Evolutionary conservation across 2,113 vertebrate species (phyloP).

Genomic region (Stigmatopora argus): DNA sequence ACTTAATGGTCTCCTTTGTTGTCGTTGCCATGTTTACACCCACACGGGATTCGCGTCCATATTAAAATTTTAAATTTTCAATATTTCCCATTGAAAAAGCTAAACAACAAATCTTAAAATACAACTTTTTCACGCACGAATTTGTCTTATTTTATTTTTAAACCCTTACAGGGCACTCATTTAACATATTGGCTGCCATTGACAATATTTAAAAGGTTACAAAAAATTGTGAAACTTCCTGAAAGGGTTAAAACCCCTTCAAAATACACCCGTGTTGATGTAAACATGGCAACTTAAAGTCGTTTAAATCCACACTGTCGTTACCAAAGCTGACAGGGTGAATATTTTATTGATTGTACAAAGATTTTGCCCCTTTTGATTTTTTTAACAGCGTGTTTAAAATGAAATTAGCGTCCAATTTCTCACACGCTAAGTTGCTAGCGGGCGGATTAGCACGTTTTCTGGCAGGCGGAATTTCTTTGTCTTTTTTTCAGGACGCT

Average conservation of each 20-base stretch:
- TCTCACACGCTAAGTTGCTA: neutral
- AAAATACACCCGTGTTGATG: neutral
- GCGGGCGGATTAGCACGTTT: neutral
- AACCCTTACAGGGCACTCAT: too few relatives aligned
- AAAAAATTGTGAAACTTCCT: too few relatives aligned
- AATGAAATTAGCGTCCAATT: neutral
- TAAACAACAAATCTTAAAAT: too few relatives aligned
- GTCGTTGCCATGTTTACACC: conserved; percentile 14
- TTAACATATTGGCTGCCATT: too few relatives aligned
- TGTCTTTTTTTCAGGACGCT: neutral
- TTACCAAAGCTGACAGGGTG: conserved; percentile 33
- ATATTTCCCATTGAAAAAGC: too few relatives aligned
- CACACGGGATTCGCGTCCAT: too few relatives aligned
- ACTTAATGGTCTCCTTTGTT: conserved; percentile 48
- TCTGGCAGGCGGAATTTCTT: neutral
- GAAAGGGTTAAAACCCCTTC: too few relatives aligned
- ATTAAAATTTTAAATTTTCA: too few relatives aligned
- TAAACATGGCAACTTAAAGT: neutral
- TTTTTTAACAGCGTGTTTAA: conserved; percentile 15
- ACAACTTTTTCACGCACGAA: too few relatives aligned
- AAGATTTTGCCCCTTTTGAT: conserved; percentile 26
- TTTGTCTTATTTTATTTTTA: too few relatives aligned
- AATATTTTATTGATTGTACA: conserved; percentile 50
- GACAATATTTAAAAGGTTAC: too few relatives aligned
- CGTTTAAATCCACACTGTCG: conserved; percentile 14